Percentiles rank a stretch among this genome's conserved stretches.
Evolutionary conservation across 2,113 vertebrate species (phyloP).

Genomic region (Dasyornis broadbenti): DNA sequence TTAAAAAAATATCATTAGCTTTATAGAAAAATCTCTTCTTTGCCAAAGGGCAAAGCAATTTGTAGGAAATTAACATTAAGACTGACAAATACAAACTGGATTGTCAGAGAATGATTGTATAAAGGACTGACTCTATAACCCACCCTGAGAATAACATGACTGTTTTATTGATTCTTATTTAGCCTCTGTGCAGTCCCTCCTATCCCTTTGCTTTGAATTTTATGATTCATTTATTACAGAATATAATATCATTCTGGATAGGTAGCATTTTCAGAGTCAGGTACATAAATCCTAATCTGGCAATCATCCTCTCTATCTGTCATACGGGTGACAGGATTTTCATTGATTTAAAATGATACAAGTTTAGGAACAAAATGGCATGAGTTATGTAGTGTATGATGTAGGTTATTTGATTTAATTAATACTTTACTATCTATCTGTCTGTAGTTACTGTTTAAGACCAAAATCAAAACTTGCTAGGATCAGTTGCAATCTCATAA

Average conservation of each 20-base stretch:
- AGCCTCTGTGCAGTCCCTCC: not conserved
- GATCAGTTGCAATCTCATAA: not conserved
- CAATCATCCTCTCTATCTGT: not conserved
- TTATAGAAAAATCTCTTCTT: not conserved
- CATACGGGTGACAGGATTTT: not conserved
- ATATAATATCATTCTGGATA: not conserved
- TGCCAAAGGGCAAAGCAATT: not conserved
- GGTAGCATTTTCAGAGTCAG: constrained; percentile 1
- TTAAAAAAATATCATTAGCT: not conserved
- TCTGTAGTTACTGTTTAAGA: not conserved
- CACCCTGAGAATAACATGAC: not conserved
- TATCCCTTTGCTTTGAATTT: not conserved
- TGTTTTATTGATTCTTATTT: constrained; percentile 27
- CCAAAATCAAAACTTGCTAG: not conserved
- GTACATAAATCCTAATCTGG: constrained; percentile 29
- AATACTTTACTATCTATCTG: not conserved
- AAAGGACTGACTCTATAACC: not conserved
- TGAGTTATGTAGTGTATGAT: not conserved
- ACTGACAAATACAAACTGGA: constrained; percentile 2
- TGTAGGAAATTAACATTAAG: constrained; percentile 11
- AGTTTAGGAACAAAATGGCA: not conserved
- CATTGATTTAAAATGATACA: not conserved
- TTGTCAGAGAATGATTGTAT: not conserved
- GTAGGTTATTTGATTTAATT: not conserved
- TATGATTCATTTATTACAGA: constrained; percentile 28